These are phyloP conservation scores for Xenopus borealis DNA, from an alignment of 2,113 vertebrate genomes.

Conservation along the genomic window DNA sequence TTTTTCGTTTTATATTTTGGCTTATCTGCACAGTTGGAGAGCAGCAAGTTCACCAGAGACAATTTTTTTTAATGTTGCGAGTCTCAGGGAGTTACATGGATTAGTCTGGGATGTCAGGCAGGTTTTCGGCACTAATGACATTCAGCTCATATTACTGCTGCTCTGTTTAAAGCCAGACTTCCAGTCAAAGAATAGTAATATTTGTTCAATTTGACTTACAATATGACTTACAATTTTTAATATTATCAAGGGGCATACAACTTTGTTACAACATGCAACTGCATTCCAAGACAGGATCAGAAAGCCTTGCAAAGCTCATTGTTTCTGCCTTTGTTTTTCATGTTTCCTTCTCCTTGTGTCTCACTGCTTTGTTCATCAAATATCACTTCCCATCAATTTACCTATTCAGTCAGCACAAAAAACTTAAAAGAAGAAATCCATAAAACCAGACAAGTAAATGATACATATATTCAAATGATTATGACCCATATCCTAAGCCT, in stretches of 20 bases:
- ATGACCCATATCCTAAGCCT: too few relatives aligned
- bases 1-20: slow-evolving; percentile 37
- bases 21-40: slow-evolving; percentile 50
- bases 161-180: slow-evolving; percentile 33
- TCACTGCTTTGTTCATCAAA: neutral
- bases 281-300: slow-evolving; percentile 38
- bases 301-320: slow-evolving; percentile 1
- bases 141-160: slow-evolving; percentile 52
- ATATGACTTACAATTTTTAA: slow-evolving; percentile 35
- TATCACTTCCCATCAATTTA: neutral
- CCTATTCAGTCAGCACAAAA: neutral
- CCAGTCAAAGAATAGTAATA: slow-evolving; percentile 31
- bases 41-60: slow-evolving; percentile 53
- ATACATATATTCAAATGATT: too few relatives aligned
- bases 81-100: slow-evolving; percentile 51
- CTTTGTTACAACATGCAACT: slow-evolving; percentile 16
- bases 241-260: slow-evolving; percentile 11
- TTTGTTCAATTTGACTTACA: slow-evolving; percentile 51
- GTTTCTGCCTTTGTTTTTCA: neutral
- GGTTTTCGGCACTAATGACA: slow-evolving; percentile 47
- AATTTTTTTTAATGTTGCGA: slow-evolving; percentile 48
- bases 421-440: too few relatives aligned
- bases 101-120: slow-evolving; percentile 45
- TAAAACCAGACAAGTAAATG: too few relatives aligned
- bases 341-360: neutral